Evolutionary conservation across 2,113 vertebrate species (phyloP).

Genomic region (Cromileptes altivelis): DNA sequence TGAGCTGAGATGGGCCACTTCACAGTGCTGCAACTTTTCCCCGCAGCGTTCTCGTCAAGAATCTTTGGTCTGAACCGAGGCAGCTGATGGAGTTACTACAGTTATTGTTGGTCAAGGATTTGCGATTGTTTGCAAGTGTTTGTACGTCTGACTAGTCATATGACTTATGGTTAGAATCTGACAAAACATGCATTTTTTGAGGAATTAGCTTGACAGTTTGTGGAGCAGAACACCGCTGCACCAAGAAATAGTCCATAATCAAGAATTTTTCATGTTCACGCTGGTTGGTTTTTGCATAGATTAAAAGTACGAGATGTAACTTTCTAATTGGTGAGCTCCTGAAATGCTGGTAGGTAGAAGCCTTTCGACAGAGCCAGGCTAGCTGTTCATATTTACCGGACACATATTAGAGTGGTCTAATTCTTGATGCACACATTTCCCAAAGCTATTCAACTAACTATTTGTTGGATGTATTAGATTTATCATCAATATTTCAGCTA

Average conservation of each 20-base stretch:
- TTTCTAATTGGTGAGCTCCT: too few relatives aligned
- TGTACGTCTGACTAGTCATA: too few relatives aligned
- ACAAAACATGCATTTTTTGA: slow-evolving; percentile 16
- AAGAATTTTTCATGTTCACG: too few relatives aligned
- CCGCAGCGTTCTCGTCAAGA: too few relatives aligned
- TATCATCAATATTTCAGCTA: not conserved
- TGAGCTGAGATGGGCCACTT: too few relatives aligned
- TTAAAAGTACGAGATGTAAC: too few relatives aligned
- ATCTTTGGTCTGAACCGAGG: not conserved
- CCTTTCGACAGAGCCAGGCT: not conserved
- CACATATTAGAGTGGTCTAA: not conserved
- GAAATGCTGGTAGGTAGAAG: too few relatives aligned
- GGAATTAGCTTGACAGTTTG: not conserved
- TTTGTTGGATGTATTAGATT: not conserved
- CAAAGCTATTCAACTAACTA: not conserved
- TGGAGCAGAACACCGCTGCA: not conserved
- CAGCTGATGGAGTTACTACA: not conserved
- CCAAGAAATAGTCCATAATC: not conserved
- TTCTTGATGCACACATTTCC: not conserved
- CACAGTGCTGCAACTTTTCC: too few relatives aligned
- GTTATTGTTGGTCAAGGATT: slow-evolving; percentile 22
- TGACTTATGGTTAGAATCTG: slow-evolving; percentile 14
- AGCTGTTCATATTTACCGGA: not conserved
- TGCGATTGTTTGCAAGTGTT: slow-evolving; percentile 4
- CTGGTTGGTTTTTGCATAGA: too few relatives aligned